These are phyloP conservation scores for Arctia plantaginis DNA, from an alignment of 2,888 invertebrate genomes.

Conservation along the genomic window DNA sequence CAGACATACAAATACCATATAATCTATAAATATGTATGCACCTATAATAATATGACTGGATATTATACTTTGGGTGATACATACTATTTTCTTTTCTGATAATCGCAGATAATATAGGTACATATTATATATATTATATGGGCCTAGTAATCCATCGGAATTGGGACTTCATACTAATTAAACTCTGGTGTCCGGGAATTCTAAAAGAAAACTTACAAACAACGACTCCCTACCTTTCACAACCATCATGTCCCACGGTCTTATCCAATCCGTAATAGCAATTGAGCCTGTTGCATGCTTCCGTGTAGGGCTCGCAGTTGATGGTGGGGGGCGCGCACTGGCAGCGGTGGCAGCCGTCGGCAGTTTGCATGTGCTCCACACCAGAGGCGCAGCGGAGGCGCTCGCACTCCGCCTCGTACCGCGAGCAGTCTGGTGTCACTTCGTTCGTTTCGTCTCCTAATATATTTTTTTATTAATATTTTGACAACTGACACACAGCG, in stretches of 20 bases:
- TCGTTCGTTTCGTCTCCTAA: constrained; percentile 26
- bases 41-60: too few species aligned
- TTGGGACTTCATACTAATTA: background rate
- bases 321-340: constrained; percentile 66
- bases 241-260: constrained; percentile 60
- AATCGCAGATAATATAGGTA: too few species aligned
- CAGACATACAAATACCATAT: too few species aligned
- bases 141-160: too few species aligned
- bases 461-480: too few species aligned
- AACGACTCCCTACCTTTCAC: constrained; percentile 60
- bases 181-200: background rate
- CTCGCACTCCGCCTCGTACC: constrained; percentile 86
- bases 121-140: too few species aligned
- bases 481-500: too few species aligned
- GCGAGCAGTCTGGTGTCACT: constrained; percentile 52
- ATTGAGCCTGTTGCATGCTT: constrained; percentile 87
- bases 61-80: too few species aligned
- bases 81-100: too few species aligned
- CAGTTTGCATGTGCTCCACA: constrained; percentile 85
- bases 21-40: too few species aligned
- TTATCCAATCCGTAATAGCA: constrained; percentile 91
- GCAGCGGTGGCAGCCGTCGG: constrained; percentile 89
- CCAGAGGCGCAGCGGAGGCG: constrained; percentile 90
- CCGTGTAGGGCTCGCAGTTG: constrained; percentile 85
- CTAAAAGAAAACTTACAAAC: background rate